A percentile compares a stretch with the other conserved stretches of the same genome.
Evolutionary conservation across 2,113 vertebrate species (phyloP).

Genomic region (Siphamia tubifer): DNA sequence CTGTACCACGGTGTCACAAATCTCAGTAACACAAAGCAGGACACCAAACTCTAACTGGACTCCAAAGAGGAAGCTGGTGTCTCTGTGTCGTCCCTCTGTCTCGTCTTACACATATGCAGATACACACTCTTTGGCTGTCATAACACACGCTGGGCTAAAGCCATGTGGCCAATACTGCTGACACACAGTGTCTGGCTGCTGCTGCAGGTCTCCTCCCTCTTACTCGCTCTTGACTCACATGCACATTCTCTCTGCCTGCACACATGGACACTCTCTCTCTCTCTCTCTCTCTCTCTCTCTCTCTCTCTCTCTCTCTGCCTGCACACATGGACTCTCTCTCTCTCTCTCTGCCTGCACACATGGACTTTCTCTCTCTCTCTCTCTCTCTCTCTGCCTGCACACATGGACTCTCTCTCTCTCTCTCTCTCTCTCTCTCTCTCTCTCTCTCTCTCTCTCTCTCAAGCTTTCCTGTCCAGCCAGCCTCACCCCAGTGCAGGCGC

Average conservation of each 20-base stretch:
- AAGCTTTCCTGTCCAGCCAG: slow-evolving; percentile 26
- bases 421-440: too few relatives aligned
- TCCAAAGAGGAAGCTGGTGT: slow-evolving; percentile 32
- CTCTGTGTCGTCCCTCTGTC: background rate
- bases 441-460: too few relatives aligned
- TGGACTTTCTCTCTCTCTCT: too few relatives aligned
- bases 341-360: slow-evolving; percentile 8
- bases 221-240: slow-evolving; percentile 12
- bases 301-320: slow-evolving; percentile 13
- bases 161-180: slow-evolving; percentile 62
- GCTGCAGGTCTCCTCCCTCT: slow-evolving; percentile 36
- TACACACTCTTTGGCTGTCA: slow-evolving; percentile 27
- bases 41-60: background rate
- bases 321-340: slow-evolving; percentile 21
- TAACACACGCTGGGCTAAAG: slow-evolving; percentile 44
- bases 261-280: slow-evolving; percentile 3
- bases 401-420: background rate
- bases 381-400: background rate
- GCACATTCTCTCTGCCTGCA: background rate
- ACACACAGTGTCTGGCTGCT: slow-evolving; percentile 52
- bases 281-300: slow-evolving; percentile 40
- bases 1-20: background rate
- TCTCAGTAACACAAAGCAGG: background rate
- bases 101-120: background rate
- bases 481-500: slow-evolving; percentile 43